phyloP scores from a whole-genome alignment of 2,797 vertebrate species.

The Botia almorhae region DNA sequence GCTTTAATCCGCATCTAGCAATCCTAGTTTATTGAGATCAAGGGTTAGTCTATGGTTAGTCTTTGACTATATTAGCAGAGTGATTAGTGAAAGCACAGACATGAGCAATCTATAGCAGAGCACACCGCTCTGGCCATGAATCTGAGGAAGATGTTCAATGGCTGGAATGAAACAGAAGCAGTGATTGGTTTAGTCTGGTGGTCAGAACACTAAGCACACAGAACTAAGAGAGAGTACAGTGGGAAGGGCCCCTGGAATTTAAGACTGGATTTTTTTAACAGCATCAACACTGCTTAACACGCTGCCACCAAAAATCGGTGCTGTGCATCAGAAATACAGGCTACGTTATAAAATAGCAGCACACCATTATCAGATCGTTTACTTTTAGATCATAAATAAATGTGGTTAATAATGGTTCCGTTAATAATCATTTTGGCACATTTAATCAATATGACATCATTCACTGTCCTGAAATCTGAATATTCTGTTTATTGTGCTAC shows the following conservation, averaged over 20 bases:
- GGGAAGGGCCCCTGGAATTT: constrained; percentile 32
- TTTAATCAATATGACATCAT: neutral
- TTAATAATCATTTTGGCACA: too few species aligned
- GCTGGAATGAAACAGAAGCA: neutral
- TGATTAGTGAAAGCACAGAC: constrained; percentile 76
- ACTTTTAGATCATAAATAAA: neutral
- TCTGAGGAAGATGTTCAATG: neutral
- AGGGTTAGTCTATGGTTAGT: neutral
- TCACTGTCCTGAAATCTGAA: neutral
- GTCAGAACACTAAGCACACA: constrained; percentile 5
- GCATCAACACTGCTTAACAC: constrained; percentile 34
- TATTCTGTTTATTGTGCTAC: neutral
- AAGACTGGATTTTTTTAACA: constrained; percentile 18
- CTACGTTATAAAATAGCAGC: neutral
- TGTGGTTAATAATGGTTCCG: neutral
- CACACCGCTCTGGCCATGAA: neutral
- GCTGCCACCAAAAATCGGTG: neutral
- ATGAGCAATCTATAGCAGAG: constrained; percentile 75
- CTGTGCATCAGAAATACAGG: neutral
- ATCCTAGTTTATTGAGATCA: neutral
- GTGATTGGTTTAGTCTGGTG: constrained; percentile 48
- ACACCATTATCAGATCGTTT: neutral
- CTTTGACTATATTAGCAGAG: too few species aligned
- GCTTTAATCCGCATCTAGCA: neutral
- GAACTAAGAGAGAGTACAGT: constrained; percentile 14